Percentiles rank a stretch among this genome's conserved stretches.
Conservation (phyloP, 2,797 vertebrate species). For the Diplodus puntazzo region DNA sequence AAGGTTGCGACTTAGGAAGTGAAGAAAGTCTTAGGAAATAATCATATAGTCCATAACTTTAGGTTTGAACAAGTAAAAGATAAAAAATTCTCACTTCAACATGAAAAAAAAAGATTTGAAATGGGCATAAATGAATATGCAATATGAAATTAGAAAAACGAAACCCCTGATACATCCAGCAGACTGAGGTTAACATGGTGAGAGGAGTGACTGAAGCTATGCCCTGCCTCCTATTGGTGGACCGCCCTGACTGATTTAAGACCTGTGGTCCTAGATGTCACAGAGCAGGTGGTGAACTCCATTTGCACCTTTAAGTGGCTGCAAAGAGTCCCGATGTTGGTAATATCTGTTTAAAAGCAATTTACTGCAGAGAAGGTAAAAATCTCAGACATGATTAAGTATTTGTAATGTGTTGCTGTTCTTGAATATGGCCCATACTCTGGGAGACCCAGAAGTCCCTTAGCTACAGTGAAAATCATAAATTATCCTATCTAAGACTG, state of each 20-base stretch:
- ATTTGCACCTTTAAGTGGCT: constrained; percentile 33
- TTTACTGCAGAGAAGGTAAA: constrained; percentile 9
- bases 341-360: constrained; percentile 2
- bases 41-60: background rate
- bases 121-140: background rate
- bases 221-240: background rate
- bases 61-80: background rate
- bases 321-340: constrained; percentile 5
- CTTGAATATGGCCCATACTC: constrained; percentile 5
- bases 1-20: background rate
- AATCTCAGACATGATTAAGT: constrained; percentile 15
- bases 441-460: constrained; percentile 2
- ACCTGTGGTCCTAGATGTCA: constrained; percentile 15
- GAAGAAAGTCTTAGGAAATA: too few relatives aligned
- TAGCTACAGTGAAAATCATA: background rate
- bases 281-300: constrained; percentile 37
- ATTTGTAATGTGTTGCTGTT: constrained; percentile 10
- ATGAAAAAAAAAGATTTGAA: background rate
- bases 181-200: background rate
- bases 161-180: background rate
- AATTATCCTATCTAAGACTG: background rate
- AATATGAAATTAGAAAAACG: background rate
- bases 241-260: constrained; percentile 26
- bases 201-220: background rate
- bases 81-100: background rate